Evolutionary conservation across 2,888 invertebrate genomes (phyloP), one percentile per base, ranked within the genome.

Genomic region (Campoplex nolae): DNA sequence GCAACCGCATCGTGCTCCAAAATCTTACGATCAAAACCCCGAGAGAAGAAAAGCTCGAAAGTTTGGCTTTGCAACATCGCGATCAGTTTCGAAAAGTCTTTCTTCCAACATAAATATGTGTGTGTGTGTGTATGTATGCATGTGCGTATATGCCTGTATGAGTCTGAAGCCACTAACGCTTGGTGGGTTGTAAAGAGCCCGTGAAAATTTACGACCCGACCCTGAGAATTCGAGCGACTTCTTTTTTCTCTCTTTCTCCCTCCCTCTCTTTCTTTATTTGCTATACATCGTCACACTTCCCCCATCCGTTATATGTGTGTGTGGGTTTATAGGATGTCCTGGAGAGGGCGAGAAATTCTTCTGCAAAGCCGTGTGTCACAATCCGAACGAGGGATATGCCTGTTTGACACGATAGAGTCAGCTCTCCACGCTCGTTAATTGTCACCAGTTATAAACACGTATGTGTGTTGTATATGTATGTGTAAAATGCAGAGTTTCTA

Each of bases 31-130:
- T 80, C 62, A 54, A 68, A 78, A 51, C 62, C 62, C 18, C 23
- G 23, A 28, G 18, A 42, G 74, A 73, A 84, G 28, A 87, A 82
- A 78, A 80, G 75, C 74, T 51, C 45, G 68, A 74, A 80, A 51
- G 58, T 83, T 68, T 45, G 56, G 42, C 75, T 82, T 23, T 58
- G 45, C 78, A n/a, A 71, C 16, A 38, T 54, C 70, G 58, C 23
- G 67, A 85, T 68, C 74, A 82, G 74, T 84, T 86, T 58, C 85
- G 86, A 89, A 89, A 90, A 90, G 89, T 90, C 89, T 79, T 77
- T 90, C 86, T 80, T 88, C 89, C 23, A 35, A 48, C 77, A 42
- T 45, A 58, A 62, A 58, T 51, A 16, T 28, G 28, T 28, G 65
- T 81, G 35, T 28, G 65, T 81, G 35, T 32, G 8, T 80, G 23